A percentile compares a stretch with the other conserved stretches of the same genome.
Evolutionary conservation across 2,888 invertebrate species (phyloP).

Genomic region (Crossocerus cetratus): DNA sequence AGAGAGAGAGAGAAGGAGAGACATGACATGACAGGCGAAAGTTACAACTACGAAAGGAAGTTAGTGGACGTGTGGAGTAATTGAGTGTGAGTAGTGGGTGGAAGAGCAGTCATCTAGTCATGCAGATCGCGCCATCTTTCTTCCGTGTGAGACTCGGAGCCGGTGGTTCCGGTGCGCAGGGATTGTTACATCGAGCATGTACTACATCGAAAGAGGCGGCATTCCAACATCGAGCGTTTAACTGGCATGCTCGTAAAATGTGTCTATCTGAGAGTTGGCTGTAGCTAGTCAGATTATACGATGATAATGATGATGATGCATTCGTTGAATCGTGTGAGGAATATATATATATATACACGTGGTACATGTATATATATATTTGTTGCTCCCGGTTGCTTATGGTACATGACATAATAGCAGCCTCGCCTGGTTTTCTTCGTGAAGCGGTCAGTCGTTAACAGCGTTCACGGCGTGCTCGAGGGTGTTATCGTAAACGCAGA

Average conservation of each 20-base stretch:
- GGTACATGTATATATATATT: background rate
- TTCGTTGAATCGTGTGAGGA: slow-evolving; percentile 40
- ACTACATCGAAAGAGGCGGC: slow-evolving; percentile 54
- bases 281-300: background rate
- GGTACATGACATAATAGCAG: slow-evolving; percentile 15
- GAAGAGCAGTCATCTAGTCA: background rate
- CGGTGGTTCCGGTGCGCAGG: slow-evolving; percentile 44
- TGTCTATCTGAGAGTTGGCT: slow-evolving; percentile 26
- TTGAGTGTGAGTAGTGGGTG: too few species aligned
- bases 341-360: slow-evolving; percentile 3
- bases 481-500: slow-evolving; percentile 38
- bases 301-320: slow-evolving; percentile 14
- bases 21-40: background rate
- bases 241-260: slow-evolving; percentile 48
- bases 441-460: slow-evolving; percentile 48
- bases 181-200: slow-evolving; percentile 44
- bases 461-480: slow-evolving; percentile 51
- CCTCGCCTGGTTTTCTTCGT: slow-evolving; percentile 29
- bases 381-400: slow-evolving; percentile 2
- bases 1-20: too few species aligned
- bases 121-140: background rate
- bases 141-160: slow-evolving; percentile 10
- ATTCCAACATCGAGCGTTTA: slow-evolving; percentile 49
- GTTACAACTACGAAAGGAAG: too few species aligned
- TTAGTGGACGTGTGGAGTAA: too few species aligned